phyloP scores from a whole-genome alignment of 2,888 invertebrate genomes.

The Eilema sororculum region DNA sequence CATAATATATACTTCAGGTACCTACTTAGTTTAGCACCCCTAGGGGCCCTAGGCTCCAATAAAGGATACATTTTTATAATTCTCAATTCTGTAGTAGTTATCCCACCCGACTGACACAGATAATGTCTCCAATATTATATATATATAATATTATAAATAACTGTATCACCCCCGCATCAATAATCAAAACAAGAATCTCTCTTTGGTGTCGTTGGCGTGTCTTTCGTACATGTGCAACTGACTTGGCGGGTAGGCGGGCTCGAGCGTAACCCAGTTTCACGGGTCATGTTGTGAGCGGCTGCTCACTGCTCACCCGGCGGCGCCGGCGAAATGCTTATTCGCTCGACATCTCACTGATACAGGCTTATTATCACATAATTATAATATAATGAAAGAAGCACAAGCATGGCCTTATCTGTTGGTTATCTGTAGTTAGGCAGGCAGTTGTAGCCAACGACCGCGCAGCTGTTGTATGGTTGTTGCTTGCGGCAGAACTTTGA shows the following conservation, averaged over 20 bases:
- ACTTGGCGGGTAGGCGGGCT: slow-evolving; percentile 46
- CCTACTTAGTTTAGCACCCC: background rate
- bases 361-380: slow-evolving; percentile 31
- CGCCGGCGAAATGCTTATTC: slow-evolving; percentile 55
- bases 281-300: slow-evolving; percentile 58
- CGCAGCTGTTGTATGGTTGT: background rate
- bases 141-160: background rate
- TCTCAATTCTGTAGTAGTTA: background rate
- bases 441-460: background rate
- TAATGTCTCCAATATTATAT: background rate
- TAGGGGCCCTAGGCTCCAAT: too few relatives aligned
- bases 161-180: slow-evolving; percentile 12
- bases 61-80: background rate
- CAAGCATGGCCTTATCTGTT: background rate
- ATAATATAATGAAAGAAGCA: slow-evolving; percentile 2
- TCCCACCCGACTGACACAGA: background rate
- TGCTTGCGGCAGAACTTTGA: background rate
- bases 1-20: too few relatives aligned
- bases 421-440: background rate
- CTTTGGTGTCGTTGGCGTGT: slow-evolving; percentile 35
- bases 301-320: slow-evolving; percentile 52
- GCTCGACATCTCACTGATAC: slow-evolving; percentile 52
- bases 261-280: slow-evolving; percentile 67
- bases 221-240: slow-evolving; percentile 40
- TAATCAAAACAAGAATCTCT: slow-evolving; percentile 26